Conservation (phyloP, 2,888 invertebrate species). For the Diarsia mendica region DNA sequence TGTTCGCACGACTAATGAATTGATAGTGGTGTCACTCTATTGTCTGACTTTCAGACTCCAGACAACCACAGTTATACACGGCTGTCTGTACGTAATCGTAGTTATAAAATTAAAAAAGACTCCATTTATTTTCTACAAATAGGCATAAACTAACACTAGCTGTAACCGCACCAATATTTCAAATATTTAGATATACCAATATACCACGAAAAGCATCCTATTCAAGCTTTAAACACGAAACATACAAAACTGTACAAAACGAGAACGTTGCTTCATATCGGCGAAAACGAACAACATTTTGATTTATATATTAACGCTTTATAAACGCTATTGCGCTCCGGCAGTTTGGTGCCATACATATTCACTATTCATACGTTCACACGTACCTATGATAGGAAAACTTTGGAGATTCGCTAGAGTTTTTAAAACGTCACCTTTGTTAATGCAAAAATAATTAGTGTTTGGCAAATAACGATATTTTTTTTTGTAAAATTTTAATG, state of each 20-base stretch:
- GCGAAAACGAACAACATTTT: slow-evolving; percentile 56
- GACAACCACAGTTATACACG: too few relatives aligned
- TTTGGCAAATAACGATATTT: neutral
- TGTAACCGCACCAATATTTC: neutral
- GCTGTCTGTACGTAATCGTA: too few relatives aligned
- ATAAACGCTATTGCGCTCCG: slow-evolving; percentile 70
- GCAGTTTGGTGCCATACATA: slow-evolving; percentile 70
- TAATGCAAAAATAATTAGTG: neutral
- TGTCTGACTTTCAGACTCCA: too few relatives aligned
- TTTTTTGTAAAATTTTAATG: too few relatives aligned
- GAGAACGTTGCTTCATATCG: slow-evolving; percentile 54
- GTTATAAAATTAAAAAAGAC: neutral
- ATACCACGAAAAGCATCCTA: neutral
- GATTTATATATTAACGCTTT: slow-evolving; percentile 75
- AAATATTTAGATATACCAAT: neutral
- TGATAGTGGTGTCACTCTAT: too few relatives aligned
- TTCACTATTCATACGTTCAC: slow-evolving; percentile 72
- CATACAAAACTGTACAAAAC: slow-evolving; percentile 45
- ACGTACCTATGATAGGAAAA: slow-evolving; percentile 61
- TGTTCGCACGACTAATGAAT: too few relatives aligned
- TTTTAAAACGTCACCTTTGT: slow-evolving; percentile 7
- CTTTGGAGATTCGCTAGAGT: slow-evolving; percentile 58
- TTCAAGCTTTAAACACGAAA: slow-evolving; percentile 19
- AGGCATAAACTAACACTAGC: neutral
- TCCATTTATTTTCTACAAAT: neutral